These are phyloP conservation scores for Mustela nigripes DNA, from an alignment of 2,113 vertebrate genomes.

Conservation along the genomic window DNA sequence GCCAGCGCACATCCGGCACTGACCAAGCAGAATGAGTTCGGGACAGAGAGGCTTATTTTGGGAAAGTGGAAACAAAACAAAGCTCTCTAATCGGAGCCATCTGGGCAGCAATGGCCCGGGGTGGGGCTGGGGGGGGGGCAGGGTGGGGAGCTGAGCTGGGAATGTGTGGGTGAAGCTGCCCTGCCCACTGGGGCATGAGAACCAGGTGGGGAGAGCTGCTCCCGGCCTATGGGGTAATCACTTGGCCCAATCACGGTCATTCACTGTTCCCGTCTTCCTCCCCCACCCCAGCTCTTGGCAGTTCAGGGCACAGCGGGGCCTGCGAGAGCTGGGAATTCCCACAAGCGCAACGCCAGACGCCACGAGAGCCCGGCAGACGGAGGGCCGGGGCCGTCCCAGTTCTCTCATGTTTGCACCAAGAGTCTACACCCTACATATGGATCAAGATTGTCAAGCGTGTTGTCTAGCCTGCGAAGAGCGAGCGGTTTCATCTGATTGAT, in stretches of 20 bases:
- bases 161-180: background rate
- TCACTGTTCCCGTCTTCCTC: background rate
- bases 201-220: background rate
- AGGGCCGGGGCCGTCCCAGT: fast-evolving
- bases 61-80: constrained; percentile 81
- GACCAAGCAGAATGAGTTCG: background rate
- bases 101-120: constrained; percentile 65
- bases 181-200: background rate
- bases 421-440: background rate
- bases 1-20: constrained; percentile 60
- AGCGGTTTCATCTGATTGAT: background rate
- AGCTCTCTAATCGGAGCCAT: constrained; percentile 80
- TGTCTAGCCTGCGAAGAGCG: background rate
- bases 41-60: constrained; percentile 72
- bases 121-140: background rate
- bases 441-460: fast-evolving
- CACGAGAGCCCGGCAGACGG: background rate
- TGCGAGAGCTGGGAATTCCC: background rate
- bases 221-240: background rate
- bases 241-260: background rate
- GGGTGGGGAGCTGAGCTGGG: background rate
- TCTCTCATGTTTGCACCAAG: background rate
- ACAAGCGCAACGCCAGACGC: background rate
- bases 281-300: background rate
- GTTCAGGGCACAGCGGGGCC: too few species aligned